A percentile compares a stretch with the other conserved stretches of the same genome.
Evolutionary conservation across 2,888 invertebrate genomes (phyloP).

Genomic region (Acanthosepion esculentum): DNA sequence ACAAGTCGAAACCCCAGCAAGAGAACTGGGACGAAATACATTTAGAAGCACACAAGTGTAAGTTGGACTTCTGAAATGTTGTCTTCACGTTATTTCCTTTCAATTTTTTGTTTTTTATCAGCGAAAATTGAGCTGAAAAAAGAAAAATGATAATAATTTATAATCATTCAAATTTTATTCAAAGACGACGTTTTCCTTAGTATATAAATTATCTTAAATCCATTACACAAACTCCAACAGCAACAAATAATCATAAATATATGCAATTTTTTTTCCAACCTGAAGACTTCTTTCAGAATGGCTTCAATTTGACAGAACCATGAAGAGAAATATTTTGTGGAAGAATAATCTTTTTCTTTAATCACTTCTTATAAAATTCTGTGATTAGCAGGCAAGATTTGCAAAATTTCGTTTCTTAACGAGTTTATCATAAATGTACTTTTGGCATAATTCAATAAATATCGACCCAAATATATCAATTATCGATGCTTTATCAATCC

Average conservation of each 20-base stretch:
- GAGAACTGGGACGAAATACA: not conserved
- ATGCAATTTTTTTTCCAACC: too few relatives aligned
- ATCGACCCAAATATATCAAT: too few relatives aligned
- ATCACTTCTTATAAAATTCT: too few relatives aligned
- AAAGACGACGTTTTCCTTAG: not conserved
- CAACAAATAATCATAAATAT: not conserved
- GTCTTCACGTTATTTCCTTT: not conserved
- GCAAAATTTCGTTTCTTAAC: too few relatives aligned
- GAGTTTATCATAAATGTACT: too few relatives aligned
- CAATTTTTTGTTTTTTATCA: not conserved
- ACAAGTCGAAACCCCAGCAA: not conserved
- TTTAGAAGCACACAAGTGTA: not conserved
- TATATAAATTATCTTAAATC: not conserved
- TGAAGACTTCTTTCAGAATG: too few relatives aligned
- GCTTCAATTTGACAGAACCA: too few relatives aligned
- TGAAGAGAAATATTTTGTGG: too few relatives aligned
- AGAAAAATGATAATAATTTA: not conserved
- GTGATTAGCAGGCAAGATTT: too few relatives aligned
- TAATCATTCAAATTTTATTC: not conserved
- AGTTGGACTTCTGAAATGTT: not conserved
- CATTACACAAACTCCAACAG: not conserved
- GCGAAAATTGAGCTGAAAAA: not conserved
- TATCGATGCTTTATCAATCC: too few relatives aligned
- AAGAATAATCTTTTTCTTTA: too few relatives aligned
- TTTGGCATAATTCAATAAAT: too few relatives aligned